These are phyloP conservation scores for Emys orbicularis DNA, from an alignment of 2,797 vertebrate species.

Conservation along the genomic window DNA sequence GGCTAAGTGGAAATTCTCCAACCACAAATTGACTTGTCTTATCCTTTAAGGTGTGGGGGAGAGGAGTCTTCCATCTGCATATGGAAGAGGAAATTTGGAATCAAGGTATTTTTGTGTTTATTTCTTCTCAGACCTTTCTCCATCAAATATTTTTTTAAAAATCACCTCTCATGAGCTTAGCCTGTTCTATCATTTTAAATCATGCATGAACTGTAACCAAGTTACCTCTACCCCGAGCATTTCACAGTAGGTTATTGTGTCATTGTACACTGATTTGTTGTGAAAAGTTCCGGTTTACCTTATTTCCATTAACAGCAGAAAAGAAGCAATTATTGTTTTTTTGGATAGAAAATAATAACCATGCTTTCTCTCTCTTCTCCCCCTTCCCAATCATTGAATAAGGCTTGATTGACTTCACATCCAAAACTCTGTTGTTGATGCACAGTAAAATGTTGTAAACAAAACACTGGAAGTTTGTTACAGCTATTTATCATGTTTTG, in stretches of 20 bases:
- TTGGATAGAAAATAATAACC: conserved; percentile 15
- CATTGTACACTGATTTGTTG: conserved; percentile 15
- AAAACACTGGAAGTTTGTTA: background rate
- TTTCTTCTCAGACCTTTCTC: background rate
- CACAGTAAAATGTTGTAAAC: background rate
- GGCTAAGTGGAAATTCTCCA: background rate
- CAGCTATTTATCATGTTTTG: background rate
- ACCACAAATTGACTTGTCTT: background rate
- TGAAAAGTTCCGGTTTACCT: background rate
- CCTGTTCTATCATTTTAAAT: conserved; percentile 20
- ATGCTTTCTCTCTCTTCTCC: conserved; percentile 24
- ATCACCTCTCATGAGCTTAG: background rate
- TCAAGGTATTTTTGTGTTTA: background rate
- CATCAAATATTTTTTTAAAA: background rate
- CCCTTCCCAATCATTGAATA: conserved; percentile 38
- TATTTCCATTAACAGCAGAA: conserved; percentile 17
- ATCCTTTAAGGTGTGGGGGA: background rate
- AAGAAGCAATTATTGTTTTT: background rate
- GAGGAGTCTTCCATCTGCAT: background rate
- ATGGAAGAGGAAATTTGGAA: background rate
- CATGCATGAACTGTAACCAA: background rate
- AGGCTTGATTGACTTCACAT: conserved; percentile 38
- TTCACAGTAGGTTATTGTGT: background rate
- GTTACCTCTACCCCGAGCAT: background rate
- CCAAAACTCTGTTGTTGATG: background rate